These are phyloP conservation scores for Troglohyphantes excavatus DNA, from an alignment of 2,888 invertebrate genomes.

Conservation along the genomic window DNA sequence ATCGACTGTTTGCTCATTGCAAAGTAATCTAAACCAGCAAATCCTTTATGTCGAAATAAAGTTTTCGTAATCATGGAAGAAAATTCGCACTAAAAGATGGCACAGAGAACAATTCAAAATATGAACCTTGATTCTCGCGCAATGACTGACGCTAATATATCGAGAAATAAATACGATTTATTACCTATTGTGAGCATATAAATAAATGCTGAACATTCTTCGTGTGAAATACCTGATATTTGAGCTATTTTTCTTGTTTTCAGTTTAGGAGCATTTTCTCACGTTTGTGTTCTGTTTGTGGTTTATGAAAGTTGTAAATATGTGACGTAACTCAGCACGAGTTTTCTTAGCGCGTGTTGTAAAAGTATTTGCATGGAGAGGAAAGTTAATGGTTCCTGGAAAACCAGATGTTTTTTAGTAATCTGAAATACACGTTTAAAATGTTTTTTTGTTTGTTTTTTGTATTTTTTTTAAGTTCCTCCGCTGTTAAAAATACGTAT, in stretches of 20 bases:
- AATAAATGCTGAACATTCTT: constrained; percentile 50
- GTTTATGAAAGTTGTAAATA: neutral
- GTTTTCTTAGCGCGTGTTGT: neutral
- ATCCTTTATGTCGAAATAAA: neutral
- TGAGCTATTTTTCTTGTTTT: constrained; percentile 35
- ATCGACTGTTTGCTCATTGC: no score
- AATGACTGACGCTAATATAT: neutral
- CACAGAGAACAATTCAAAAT: neutral
- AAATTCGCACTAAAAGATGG: neutral
- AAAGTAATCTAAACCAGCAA: neutral
- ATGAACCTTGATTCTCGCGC: no score
- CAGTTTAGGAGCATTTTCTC: constrained; percentile 28
- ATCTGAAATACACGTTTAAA: no score
- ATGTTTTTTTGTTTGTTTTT: no score
- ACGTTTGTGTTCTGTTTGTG: constrained; percentile 27
- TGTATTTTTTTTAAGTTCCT: no score
- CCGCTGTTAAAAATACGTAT: no score
- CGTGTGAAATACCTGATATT: neutral
- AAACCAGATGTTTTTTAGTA: neutral
- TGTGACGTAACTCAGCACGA: neutral
- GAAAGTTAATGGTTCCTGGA: neutral
- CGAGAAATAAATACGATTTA: constrained; percentile 20
- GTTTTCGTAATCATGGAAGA: neutral
- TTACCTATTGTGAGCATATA: constrained; percentile 55
- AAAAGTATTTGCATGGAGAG: neutral